Percentiles rank a stretch among this genome's conserved stretches.
Conservation (phyloP, 2,888 invertebrate genomes). For the Harpalus rubripes region DNA sequence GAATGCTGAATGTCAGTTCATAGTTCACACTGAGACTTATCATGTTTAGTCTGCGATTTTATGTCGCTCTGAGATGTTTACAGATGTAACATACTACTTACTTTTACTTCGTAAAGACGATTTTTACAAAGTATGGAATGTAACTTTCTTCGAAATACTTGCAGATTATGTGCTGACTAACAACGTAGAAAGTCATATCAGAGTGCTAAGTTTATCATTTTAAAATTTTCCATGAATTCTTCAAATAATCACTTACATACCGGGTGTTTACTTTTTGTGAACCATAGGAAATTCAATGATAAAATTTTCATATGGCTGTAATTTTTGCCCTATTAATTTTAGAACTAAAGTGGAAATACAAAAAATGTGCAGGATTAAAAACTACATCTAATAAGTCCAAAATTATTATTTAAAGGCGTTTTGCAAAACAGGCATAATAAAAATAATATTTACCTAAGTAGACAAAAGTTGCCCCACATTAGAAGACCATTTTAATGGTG, state of each 20-base stretch:
- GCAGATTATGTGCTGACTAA: neutral
- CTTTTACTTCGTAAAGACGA: neutral
- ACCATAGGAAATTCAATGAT: too few species aligned
- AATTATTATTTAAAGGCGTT: too few species aligned
- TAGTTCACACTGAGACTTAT: constrained; percentile 33
- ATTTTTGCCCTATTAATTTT: too few species aligned
- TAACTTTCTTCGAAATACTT: neutral
- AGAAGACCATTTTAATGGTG: too few species aligned
- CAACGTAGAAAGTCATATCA: neutral
- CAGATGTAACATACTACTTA: constrained; percentile 24
- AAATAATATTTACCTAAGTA: too few species aligned
- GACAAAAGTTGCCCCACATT: too few species aligned
- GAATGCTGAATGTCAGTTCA: constrained; percentile 31
- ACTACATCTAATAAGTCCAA: too few species aligned
- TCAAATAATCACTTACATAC: neutral
- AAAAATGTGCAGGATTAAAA: too few species aligned
- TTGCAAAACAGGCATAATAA: too few species aligned
- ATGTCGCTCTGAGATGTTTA: constrained; percentile 35
- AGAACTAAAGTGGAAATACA: too few species aligned
- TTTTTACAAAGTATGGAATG: neutral
- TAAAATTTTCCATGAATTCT: neutral
- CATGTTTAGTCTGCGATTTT: constrained; percentile 51
- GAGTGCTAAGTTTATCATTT: neutral
- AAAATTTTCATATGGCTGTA: too few species aligned
- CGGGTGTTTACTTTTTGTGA: too few species aligned